A percentile compares a stretch with the other conserved stretches of the same genome.
These are phyloP conservation scores for Montipora cactus DNA, from an alignment of 64 coral and sea anemone genomes.

Conservation along the genomic window DNA sequence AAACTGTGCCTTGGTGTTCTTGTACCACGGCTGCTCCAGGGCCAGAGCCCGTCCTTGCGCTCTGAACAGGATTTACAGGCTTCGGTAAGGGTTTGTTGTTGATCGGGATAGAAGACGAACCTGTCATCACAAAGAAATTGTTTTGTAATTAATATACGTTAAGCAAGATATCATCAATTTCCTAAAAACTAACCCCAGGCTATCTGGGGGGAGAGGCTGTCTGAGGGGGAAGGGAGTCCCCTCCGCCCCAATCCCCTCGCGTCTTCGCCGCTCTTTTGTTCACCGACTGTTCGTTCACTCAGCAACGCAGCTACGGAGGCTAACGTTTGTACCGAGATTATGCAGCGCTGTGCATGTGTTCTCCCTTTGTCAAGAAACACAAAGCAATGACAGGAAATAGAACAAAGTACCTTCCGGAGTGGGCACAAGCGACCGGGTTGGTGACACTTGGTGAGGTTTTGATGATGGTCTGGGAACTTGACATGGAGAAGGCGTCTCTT, in stretches of 20 bases:
- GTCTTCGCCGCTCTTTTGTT: too few species aligned
- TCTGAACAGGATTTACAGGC: neutral
- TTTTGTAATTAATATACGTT: too few species aligned
- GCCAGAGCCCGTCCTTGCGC: neutral
- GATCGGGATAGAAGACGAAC: neutral
- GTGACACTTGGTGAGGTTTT: conserved; percentile 45
- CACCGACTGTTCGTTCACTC: too few species aligned
- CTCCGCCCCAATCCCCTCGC: too few species aligned
- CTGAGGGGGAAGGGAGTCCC: too few species aligned
- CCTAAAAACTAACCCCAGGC: too few species aligned
- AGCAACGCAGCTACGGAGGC: too few species aligned
- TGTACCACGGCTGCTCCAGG: neutral
- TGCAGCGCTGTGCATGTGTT: too few species aligned
- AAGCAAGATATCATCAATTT: too few species aligned
- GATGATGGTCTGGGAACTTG: conserved; percentile 49
- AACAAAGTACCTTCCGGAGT: conserved; percentile 66
- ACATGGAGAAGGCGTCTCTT: conserved; percentile 43
- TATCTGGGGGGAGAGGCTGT: too few species aligned
- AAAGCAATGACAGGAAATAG: neutral
- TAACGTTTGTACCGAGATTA: too few species aligned
- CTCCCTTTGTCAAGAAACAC: neutral
- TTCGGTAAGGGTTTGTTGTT: neutral
- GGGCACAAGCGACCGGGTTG: conserved; percentile 37
- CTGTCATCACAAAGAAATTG: neutral
- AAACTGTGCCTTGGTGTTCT: neutral